phyloP scores from a whole-genome alignment of 2,797 vertebrate genomes.

The Simalia tracyae region DNA sequence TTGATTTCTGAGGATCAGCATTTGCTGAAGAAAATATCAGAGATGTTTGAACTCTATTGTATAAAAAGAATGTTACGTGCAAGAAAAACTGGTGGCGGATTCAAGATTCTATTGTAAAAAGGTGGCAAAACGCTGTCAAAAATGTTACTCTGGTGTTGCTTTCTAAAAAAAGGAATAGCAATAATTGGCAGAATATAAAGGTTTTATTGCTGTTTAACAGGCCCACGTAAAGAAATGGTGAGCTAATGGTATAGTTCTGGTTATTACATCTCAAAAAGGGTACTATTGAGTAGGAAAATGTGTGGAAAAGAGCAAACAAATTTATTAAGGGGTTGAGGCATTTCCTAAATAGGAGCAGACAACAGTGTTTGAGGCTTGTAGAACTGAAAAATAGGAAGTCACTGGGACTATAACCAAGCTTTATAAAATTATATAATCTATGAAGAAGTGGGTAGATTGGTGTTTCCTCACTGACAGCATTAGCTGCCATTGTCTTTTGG shows the following conservation, averaged over 20 bases:
- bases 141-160: neutral
- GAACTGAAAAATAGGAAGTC: neutral
- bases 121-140: neutral
- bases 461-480: neutral
- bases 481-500: neutral
- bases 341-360: neutral
- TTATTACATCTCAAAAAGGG: neutral
- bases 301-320: neutral
- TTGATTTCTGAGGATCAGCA: conserved; percentile 63
- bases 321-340: neutral
- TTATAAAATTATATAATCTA: neutral
- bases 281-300: neutral
- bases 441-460: neutral
- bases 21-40: conserved; percentile 65
- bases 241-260: neutral
- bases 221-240: neutral
- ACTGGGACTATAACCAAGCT: neutral
- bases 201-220: neutral
- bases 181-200: neutral
- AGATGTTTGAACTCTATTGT: conserved; percentile 60
- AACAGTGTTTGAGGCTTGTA: neutral
- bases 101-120: conserved; percentile 22
- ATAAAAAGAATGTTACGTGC: conserved; percentile 54
- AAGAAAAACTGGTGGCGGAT: conserved; percentile 13
- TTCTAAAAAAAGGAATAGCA: conserved; percentile 3